Evolutionary conservation across 1,140 invertebrate genomes (phyloP).

Genomic region (Drosophila quadrilineata): DNA sequence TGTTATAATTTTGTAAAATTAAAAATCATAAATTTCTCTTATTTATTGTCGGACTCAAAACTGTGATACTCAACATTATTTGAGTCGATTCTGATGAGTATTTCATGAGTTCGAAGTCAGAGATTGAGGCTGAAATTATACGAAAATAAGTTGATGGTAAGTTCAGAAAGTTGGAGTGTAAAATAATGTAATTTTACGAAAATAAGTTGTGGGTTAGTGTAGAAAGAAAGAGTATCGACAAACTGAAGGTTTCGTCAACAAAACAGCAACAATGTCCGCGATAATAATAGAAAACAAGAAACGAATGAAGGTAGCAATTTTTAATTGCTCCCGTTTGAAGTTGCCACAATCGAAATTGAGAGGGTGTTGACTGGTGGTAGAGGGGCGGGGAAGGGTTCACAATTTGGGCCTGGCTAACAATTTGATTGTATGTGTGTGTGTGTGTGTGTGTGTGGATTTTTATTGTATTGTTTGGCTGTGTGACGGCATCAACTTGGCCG

Average conservation of each 20-base stretch:
- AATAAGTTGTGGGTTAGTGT: not conserved
- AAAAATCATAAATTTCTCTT: too few relatives aligned
- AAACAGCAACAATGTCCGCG: not conserved
- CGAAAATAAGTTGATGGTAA: too few relatives aligned
- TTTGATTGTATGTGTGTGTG: conserved; percentile 9
- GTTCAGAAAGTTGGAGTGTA: too few relatives aligned
- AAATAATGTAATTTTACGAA: too few relatives aligned
- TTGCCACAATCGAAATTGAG: conserved; percentile 15
- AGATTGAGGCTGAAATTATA: too few relatives aligned
- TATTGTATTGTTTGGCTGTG: conserved; percentile 63
- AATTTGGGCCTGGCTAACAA: conserved; percentile 26
- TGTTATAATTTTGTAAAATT: too few relatives aligned
- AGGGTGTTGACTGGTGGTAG: conserved; percentile 3
- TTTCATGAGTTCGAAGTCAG: too few relatives aligned
- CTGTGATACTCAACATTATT: too few relatives aligned
- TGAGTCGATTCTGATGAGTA: too few relatives aligned
- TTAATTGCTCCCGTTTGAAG: conserved; percentile 51
- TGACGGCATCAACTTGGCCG: conserved; percentile 25
- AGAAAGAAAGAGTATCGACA: conserved; percentile 7
- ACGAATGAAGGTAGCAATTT: conserved; percentile 41
- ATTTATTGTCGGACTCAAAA: too few relatives aligned
- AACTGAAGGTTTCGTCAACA: conserved; percentile 26
- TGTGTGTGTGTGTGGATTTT: conserved; percentile 45
- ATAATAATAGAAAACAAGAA: conserved; percentile 3
- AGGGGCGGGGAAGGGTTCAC: not conserved